Base-by-base conservation (phyloP, 92 coral and sea anemone species). In the Ricordea florida region DNA sequence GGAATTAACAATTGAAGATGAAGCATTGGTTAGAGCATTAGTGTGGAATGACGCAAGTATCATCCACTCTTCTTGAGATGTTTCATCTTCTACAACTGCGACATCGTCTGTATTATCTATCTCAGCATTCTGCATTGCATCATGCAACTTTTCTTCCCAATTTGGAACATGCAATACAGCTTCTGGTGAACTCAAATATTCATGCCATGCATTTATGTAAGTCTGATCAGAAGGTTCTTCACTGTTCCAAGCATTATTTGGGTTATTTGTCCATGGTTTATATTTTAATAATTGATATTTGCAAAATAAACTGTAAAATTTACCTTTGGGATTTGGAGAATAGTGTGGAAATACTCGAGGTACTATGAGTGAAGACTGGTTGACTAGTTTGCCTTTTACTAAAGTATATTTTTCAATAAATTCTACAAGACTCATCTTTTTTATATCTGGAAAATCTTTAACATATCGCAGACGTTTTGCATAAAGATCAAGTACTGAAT, bases 11-110 rank as follows among this genome's bases (percentile, higher is more conserved):
- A 20, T 62, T 49, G 57, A 41, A 43, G 55, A 42, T 50, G 72
- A 28, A 38, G 66, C 59, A 72, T 47, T 64, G 45, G 42, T 35
- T 48, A 21, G 29, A 50, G 60, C 24, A 37, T 23, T 27, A 14
- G 47, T 70, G 70, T 62, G 76, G 49, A 25, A 69, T 29, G 37
- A 49, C 5, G 80, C 53, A 51, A 78, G 64, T 16, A 70, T 57
- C 78, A 85, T 64, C 81, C 89, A 84, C 59, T 84, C 89, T 49
- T 84, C 89, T 44, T 76, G 75, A 57, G 32, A 50, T 25, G 46
- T 41, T 24, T 70, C 80, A 36, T 43, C 15, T 45, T 62, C 50
- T 52, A 48, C 50, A 15, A 47, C 30, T 67, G 40, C 8, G 9
- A 36, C 62, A 25, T 69, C 49, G 43, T 48, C 68, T 41, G 61